Evolutionary conservation across 2,113 vertebrate genomes (phyloP).

Genomic region (Rhodinocichla rosea): DNA sequence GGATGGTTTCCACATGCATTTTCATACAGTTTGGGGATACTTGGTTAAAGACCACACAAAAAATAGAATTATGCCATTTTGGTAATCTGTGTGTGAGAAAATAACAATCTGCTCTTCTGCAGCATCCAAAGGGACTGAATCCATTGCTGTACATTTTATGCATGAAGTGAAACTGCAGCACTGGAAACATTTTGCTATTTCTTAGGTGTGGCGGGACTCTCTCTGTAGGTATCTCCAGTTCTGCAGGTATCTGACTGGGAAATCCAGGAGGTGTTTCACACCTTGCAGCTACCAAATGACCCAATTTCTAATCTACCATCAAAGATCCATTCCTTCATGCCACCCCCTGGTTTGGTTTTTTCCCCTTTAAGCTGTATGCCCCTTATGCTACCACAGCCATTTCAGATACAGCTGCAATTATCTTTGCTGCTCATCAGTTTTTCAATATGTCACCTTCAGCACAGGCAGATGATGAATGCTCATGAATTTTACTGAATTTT

Average conservation of each 20-base stretch:
- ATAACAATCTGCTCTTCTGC: background rate
- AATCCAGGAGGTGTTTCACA: background rate
- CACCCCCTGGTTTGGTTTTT: background rate
- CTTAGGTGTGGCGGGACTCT: background rate
- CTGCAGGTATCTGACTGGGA: background rate
- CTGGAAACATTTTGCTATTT: background rate
- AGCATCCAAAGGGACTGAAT: background rate
- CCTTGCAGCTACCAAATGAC: background rate
- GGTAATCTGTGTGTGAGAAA: background rate
- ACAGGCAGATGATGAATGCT: background rate
- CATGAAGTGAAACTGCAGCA: background rate
- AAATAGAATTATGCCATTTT: background rate
- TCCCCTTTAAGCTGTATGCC: background rate
- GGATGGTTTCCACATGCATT: background rate
- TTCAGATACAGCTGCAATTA: background rate
- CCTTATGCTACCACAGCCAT: background rate
- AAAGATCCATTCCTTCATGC: background rate
- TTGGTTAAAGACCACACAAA: background rate
- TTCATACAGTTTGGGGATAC: background rate
- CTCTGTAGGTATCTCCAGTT: background rate
- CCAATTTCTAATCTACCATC: background rate
- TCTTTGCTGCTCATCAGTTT: background rate
- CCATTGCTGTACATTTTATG: background rate
- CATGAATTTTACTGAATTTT: background rate
- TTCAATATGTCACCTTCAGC: background rate